phyloP scores from a whole-genome alignment of 2,113 vertebrate species.

The Mesocricetus auratus region DNA sequence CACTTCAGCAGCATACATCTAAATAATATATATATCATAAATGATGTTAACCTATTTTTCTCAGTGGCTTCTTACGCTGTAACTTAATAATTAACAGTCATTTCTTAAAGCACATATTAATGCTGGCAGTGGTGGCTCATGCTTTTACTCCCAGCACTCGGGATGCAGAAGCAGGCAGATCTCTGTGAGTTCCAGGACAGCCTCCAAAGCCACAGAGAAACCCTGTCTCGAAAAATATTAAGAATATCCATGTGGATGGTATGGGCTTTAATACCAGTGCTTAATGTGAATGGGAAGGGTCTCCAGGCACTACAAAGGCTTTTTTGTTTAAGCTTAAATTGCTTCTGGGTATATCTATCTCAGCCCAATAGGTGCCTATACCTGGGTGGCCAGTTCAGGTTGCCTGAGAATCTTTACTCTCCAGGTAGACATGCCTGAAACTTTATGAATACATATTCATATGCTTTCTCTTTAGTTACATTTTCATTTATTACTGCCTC shows the following conservation, averaged over 20 bases:
- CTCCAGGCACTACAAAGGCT: neutral
- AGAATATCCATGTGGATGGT: neutral
- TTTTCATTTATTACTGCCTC: neutral
- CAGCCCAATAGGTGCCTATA: neutral
- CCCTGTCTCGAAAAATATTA: too few species aligned
- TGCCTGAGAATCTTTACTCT: neutral
- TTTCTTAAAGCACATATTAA: neutral
- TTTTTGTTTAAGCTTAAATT: neutral
- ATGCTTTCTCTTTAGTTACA: conserved; percentile 6
- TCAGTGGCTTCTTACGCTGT: neutral
- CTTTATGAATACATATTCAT: neutral
- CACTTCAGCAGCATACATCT: neutral
- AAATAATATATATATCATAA: neutral
- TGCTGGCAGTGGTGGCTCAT: too few species aligned
- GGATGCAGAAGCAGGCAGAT: too few species aligned
- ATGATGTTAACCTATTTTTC: neutral
- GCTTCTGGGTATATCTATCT: neutral
- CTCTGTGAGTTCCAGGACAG: too few species aligned
- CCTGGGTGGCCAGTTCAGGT: neutral
- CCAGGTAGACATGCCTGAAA: neutral
- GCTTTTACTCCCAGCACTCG: too few species aligned
- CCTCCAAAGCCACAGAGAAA: too few species aligned
- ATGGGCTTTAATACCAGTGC: neutral
- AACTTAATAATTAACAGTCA: neutral
- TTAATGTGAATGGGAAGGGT: neutral